A percentile compares a stretch with the other conserved stretches of the same genome.
Evolutionary conservation across 2,113 vertebrate genomes (phyloP).

Genomic region (Holacanthus passer): DNA sequence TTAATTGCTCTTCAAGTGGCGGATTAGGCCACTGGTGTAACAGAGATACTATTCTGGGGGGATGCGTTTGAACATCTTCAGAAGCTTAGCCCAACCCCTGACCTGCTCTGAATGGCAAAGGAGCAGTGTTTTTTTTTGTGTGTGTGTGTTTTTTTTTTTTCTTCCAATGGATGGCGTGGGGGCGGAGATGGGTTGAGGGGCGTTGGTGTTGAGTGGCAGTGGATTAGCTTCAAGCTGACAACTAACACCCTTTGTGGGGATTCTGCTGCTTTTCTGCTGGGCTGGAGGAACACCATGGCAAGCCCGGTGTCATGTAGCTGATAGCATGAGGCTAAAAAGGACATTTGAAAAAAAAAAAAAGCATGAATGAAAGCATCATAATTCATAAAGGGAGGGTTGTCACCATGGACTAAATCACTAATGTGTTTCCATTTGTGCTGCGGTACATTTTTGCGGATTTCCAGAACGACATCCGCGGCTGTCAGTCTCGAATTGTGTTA

Average conservation of each 20-base stretch:
- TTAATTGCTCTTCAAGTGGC: conserved; percentile 86
- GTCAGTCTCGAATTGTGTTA: conserved; percentile 59
- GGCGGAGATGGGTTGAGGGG: not conserved
- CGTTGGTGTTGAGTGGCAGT: conserved; percentile 59
- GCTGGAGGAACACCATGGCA: conserved; percentile 21
- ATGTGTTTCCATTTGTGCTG: conserved; percentile 15
- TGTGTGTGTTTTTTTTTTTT: too few species aligned
- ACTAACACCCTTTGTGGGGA: conserved; percentile 65
- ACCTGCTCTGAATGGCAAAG: conserved; percentile 76
- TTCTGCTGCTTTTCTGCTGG: conserved; percentile 25
- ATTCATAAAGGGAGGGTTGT: conserved; percentile 39
- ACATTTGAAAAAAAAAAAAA: conserved; percentile 9
- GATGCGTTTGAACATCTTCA: conserved; percentile 76
- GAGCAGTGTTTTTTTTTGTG: conserved; percentile 29
- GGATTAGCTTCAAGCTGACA: conserved; percentile 71
- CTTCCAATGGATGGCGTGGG: conserved; percentile 7
- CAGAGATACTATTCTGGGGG: conserved; percentile 80
- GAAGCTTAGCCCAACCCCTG: conserved; percentile 77
- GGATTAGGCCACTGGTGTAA: conserved; percentile 83
- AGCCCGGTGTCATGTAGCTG: conserved; percentile 47
- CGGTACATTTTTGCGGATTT: conserved; percentile 23
- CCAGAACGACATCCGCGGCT: conserved; percentile 19
- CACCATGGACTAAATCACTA: conserved; percentile 15
- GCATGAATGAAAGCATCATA: conserved; percentile 20
- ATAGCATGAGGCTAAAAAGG: conserved; percentile 17